Percentiles rank a stretch among this genome's conserved stretches.
These are phyloP conservation scores for Alloscopus bannaensis DNA, from an alignment of 2,888 invertebrate genomes.

Conservation along the genomic window DNA sequence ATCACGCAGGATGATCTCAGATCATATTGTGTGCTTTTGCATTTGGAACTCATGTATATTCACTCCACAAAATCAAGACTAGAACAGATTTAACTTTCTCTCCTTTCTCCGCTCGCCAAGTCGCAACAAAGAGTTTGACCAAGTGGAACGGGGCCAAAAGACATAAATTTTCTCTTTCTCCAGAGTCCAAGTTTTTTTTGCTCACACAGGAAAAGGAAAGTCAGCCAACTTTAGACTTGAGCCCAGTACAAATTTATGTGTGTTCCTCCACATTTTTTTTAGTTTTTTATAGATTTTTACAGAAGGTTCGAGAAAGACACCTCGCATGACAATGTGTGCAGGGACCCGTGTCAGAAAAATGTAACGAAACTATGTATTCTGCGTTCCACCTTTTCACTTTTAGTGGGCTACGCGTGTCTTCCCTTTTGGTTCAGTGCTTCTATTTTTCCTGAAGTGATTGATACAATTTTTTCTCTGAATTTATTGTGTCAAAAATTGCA, in stretches of 20 bases:
- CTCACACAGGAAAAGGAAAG: background rate
- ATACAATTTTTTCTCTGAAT: too few relatives aligned
- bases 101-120: background rate
- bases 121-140: slow-evolving; percentile 16
- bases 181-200: background rate
- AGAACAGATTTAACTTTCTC: slow-evolving; percentile 17
- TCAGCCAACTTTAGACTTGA: too few relatives aligned
- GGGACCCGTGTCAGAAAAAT: background rate
- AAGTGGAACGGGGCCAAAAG: slow-evolving; percentile 26
- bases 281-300: background rate
- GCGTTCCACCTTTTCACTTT: too few relatives aligned
- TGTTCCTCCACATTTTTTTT: too few relatives aligned
- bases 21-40: background rate
- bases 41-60: too few relatives aligned
- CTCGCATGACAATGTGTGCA: background rate
- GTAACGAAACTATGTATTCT: too few relatives aligned
- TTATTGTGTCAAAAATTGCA: too few relatives aligned
- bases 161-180: slow-evolving; percentile 14
- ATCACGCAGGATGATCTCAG: too few relatives aligned
- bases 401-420: too few relatives aligned
- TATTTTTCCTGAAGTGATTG: too few relatives aligned
- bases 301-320: background rate
- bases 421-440: too few relatives aligned
- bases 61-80: background rate
- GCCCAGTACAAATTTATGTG: too few relatives aligned